phyloP scores from a whole-genome alignment of 92 coral and sea anemone genomes.

The Porites evermanni region DNA sequence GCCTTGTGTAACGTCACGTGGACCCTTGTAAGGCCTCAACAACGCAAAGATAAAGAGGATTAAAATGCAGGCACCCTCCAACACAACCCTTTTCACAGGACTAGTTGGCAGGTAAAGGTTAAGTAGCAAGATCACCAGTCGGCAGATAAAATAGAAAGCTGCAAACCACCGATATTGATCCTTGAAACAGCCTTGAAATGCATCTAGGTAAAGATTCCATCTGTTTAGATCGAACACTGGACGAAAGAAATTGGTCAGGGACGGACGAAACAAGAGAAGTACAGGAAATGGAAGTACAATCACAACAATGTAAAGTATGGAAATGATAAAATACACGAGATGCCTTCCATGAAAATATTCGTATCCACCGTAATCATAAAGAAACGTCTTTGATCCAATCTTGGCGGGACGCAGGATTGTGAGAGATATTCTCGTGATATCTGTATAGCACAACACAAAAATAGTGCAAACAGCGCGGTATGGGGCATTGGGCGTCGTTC shows the following conservation, averaged over 20 bases:
- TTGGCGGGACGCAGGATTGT: constrained; percentile 73
- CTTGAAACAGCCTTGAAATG: constrained; percentile 92
- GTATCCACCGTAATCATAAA: constrained; percentile 76
- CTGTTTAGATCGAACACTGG: constrained; percentile 79
- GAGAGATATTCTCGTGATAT: constrained; percentile 79
- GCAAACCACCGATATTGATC: constrained; percentile 96
- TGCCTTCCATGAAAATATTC: constrained; percentile 80
- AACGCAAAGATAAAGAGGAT: constrained; percentile 72
- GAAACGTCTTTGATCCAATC: constrained; percentile 52
- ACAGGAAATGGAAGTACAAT: constrained; percentile 88
- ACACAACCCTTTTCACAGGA: constrained; percentile 51
- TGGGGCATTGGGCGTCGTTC: constrained; percentile 42
- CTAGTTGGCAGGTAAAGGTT: constrained; percentile 56
- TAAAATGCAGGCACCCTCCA: constrained; percentile 74
- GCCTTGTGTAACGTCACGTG: constrained; percentile 27
- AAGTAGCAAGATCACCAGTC: constrained; percentile 63
- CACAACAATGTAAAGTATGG: constrained; percentile 65
- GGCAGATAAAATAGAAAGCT: constrained; percentile 92
- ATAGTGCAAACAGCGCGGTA: constrained; percentile 93
- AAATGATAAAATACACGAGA: constrained; percentile 70
- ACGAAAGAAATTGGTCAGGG: constrained; percentile 75
- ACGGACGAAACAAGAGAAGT: constrained; percentile 82
- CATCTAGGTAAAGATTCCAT: constrained; percentile 80
- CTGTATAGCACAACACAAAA: constrained; percentile 90
- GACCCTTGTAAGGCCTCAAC: constrained; percentile 81